A percentile compares a stretch with the other conserved stretches of the same genome.
Evolutionary conservation across 2,888 invertebrate genomes (phyloP).

Genomic region (Pantelozetes paolii): DNA sequence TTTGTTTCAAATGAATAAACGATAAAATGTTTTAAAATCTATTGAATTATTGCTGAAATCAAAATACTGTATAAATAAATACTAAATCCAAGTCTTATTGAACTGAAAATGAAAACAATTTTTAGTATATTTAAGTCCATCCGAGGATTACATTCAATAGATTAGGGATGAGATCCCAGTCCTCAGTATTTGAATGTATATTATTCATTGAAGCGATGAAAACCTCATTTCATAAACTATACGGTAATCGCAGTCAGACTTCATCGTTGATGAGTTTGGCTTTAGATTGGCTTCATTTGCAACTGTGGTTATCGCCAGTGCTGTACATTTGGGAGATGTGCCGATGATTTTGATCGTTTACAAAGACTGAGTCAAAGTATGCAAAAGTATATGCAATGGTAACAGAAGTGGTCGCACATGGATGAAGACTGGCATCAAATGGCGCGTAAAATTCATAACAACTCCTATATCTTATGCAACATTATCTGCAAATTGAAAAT

Average conservation of each 20-base stretch:
- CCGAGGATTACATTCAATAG: too few species aligned
- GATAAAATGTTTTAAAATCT: too few species aligned
- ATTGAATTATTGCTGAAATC: too few species aligned
- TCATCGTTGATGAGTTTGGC: slow-evolving; percentile 14
- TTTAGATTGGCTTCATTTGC: slow-evolving; percentile 17
- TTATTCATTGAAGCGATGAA: background rate
- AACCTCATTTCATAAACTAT: background rate
- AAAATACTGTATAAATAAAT: too few species aligned
- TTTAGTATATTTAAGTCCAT: too few species aligned
- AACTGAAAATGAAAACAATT: too few species aligned
- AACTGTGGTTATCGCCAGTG: background rate
- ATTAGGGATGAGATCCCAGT: too few species aligned
- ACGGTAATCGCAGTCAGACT: slow-evolving; percentile 1
- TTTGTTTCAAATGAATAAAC: too few species aligned
- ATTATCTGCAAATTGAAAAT: slow-evolving; percentile 31
- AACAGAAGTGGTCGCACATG: slow-evolving; percentile 9
- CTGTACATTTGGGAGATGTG: slow-evolving; percentile 2
- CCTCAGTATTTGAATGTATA: background rate
- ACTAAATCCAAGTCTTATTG: too few species aligned
- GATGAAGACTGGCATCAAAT: slow-evolving; percentile 8
- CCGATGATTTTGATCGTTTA: background rate
- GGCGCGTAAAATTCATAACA: slow-evolving; percentile 28
- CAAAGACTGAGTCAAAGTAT: background rate
- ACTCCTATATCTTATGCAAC: slow-evolving; percentile 20
- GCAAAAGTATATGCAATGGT: background rate